These are phyloP conservation scores for Eptesicus fuscus DNA, from an alignment of 2,113 vertebrate species.

Conservation along the genomic window DNA sequence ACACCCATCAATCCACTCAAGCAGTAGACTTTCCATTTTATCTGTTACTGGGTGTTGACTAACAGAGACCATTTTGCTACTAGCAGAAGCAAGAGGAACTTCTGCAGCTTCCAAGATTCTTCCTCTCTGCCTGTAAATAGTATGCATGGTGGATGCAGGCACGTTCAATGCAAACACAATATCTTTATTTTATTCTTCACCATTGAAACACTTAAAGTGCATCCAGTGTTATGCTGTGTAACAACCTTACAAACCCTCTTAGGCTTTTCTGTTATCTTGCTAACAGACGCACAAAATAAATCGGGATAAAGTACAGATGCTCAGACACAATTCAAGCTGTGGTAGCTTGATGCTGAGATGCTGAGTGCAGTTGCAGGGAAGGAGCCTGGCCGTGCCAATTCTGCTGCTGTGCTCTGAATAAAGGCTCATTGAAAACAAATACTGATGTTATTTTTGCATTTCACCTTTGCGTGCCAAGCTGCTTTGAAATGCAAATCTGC, in stretches of 20 bases:
- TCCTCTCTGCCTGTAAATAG: neutral
- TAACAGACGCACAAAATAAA: neutral
- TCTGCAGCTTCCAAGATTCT: neutral
- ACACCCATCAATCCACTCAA: too few species aligned
- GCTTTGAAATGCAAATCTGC: neutral
- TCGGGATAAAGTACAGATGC: neutral
- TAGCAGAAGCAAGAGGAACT: neutral
- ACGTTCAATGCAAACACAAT: neutral
- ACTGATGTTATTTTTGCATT: neutral
- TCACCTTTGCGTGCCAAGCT: neutral
- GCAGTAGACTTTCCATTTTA: too few species aligned
- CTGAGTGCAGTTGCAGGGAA: neutral
- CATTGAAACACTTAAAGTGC: neutral
- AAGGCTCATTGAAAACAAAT: neutral
- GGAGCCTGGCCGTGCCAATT: neutral
- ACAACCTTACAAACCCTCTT: neutral
- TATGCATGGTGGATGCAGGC: neutral
- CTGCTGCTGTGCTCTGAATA: neutral
- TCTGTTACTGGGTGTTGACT: neutral
- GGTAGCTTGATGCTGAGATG: neutral
- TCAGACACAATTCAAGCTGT: neutral
- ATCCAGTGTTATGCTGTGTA: neutral
- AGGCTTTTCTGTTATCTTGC: neutral
- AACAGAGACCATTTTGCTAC: neutral
- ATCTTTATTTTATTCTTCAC: neutral